Evolutionary conservation across 2,113 vertebrate species (phyloP), one percentile per base, ranked within the genome.

Genomic region (Mormoops blainvillei): DNA sequence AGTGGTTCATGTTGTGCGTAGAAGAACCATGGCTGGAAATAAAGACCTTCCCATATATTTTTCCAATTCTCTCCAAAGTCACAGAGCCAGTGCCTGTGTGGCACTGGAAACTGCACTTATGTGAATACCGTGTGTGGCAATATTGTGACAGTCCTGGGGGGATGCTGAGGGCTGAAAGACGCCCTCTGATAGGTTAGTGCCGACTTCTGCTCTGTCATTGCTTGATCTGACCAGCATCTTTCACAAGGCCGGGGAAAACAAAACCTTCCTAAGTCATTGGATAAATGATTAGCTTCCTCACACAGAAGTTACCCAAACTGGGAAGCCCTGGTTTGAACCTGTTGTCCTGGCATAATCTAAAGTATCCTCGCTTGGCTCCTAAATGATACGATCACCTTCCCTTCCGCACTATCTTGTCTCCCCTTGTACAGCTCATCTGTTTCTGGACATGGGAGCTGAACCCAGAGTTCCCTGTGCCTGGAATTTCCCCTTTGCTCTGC

Each of bases 231-330:
- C 89, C 18, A 48, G 19, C 16, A 5, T 43, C 26, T 77, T 50
- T 68, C 45, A 41, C 15, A 52, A 58, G 9, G 20, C 7, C 38
- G 61, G 68, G 31, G 45, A 26, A 73, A n/a, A n/a, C n/a, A n/a
- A n/a, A n/a, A n/a, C n/a, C n/a, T 56, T 61, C 28, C 22, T 89
- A 82, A 89, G 50, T 80, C 70, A n/a, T 91, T 73, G 70, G 41
- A 41, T 78, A 56, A 52, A 68, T 92, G 20, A 48, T 54, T n/a
- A 84, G 10, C 6, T 54, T 3, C 63, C 28, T 2, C 43, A 31
- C 14, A 31, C 3, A 43, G 45, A 91, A 20, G 20, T 24, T 24
- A 1, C 48, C 14, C 56, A 65, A 48, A 48, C 7, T 54, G n/a
- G 48, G 13, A n/a, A 43, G 85, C 36, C 43, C 54, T 18, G 19